Evolutionary conservation across 2,888 invertebrate genomes (phyloP).

Genomic region (Lagria hirta): DNA sequence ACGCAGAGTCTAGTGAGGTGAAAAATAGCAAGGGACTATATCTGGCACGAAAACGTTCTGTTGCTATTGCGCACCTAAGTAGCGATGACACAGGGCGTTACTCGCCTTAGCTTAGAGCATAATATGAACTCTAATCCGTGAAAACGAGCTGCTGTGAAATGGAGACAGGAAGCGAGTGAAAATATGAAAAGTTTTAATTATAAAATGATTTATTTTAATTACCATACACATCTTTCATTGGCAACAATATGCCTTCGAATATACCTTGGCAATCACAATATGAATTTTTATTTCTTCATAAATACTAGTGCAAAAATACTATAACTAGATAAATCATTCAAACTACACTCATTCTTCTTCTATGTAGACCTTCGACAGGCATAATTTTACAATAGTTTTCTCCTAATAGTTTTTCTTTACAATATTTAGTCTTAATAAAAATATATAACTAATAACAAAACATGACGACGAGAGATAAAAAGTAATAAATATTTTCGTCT

Average conservation of each 20-base stretch:
- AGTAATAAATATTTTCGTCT: constrained; percentile 21
- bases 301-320: constrained; percentile 56
- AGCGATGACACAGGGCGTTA: too few species aligned
- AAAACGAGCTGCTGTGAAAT: too few species aligned
- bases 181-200: constrained; percentile 14
- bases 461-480: constrained; percentile 4
- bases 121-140: too few species aligned
- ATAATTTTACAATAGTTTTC: constrained; percentile 31
- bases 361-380: constrained; percentile 34
- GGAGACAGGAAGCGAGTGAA: too few species aligned
- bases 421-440: constrained; percentile 22
- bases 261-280: constrained; percentile 50
- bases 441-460: constrained; percentile 22
- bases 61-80: too few species aligned
- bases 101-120: too few species aligned
- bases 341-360: constrained; percentile 37
- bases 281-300: constrained; percentile 48
- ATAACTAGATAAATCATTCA: constrained; percentile 47
- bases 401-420: constrained; percentile 25
- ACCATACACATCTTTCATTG: constrained; percentile 41
- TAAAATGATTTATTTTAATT: constrained; percentile 29
- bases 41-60: too few species aligned
- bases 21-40: too few species aligned
- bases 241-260: constrained; percentile 39
- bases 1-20: too few species aligned